These are phyloP conservation scores for Mythimna pallens DNA, from an alignment of 2,888 invertebrate species.

Conservation along the genomic window DNA sequence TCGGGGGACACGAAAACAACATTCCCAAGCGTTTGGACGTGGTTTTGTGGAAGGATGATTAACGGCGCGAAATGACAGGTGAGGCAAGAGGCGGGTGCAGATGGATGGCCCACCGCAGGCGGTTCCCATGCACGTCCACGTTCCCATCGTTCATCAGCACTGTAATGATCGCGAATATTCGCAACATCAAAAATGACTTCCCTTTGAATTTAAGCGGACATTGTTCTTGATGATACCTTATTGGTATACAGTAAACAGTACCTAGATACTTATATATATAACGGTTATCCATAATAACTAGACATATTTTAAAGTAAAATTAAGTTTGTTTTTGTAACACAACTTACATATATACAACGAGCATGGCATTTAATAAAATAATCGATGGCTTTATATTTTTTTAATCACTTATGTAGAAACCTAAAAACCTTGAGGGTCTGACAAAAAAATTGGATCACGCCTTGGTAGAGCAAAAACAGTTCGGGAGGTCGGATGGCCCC, in stretches of 20 bases:
- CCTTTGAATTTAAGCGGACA: slow-evolving; percentile 27
- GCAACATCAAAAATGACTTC: slow-evolving; percentile 61
- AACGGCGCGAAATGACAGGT: slow-evolving; percentile 76
- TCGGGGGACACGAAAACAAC: slow-evolving; percentile 58
- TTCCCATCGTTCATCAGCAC: slow-evolving; percentile 64
- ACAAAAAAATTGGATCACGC: slow-evolving; percentile 52
- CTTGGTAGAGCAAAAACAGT: slow-evolving; percentile 43
- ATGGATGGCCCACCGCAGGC: slow-evolving; percentile 83
- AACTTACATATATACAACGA: slow-evolving; percentile 13
- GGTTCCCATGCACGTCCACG: slow-evolving; percentile 81
- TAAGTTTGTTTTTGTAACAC: slow-evolving; percentile 18
- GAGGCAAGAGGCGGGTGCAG: slow-evolving; percentile 67
- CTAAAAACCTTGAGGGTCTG: slow-evolving; percentile 43
- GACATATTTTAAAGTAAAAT: not conserved
- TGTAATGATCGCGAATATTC: slow-evolving; percentile 70
- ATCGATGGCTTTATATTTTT: slow-evolving; percentile 38
- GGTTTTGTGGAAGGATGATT: slow-evolving; percentile 77
- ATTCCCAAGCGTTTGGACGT: slow-evolving; percentile 70
- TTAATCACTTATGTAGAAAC: slow-evolving; percentile 18
- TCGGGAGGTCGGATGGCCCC: slow-evolving; percentile 33
- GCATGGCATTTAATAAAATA: slow-evolving; percentile 24
- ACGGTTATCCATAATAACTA: not conserved
- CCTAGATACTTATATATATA: not conserved
- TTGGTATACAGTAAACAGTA: no score
- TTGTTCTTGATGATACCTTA: not conserved